Evolutionary conservation across 2,797 vertebrate genomes (phyloP).

Genomic region (Muscicapa striata): DNA sequence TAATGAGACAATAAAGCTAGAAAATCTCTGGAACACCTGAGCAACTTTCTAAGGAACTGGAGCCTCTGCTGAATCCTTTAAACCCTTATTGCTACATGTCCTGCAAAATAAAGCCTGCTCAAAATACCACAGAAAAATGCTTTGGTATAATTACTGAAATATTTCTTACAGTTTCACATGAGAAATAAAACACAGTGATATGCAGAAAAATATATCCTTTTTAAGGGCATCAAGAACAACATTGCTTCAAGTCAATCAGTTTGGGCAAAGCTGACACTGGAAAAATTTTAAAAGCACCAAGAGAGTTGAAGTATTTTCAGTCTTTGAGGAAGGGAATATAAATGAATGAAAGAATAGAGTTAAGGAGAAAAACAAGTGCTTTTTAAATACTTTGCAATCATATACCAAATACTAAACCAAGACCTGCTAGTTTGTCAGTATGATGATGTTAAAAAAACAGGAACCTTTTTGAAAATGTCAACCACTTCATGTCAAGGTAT

Average conservation of each 20-base stretch:
- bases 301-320: not conserved
- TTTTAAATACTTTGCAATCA: not conserved
- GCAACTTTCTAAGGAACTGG: slow-evolving; percentile 23
- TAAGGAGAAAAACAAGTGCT: not conserved
- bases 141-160: not conserved
- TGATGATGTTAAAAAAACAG: not conserved
- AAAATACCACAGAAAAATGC: not conserved
- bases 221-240: not conserved
- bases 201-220: not conserved
- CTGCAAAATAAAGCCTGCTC: not conserved
- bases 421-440: not conserved
- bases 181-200: not conserved
- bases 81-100: not conserved
- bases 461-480: not conserved
- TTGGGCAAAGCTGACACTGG: not conserved
- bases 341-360: not conserved
- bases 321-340: not conserved
- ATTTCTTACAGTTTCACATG: not conserved
- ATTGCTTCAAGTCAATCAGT: not conserved
- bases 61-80: not conserved
- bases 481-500: not conserved
- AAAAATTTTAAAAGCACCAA: not conserved
- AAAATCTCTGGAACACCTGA: not conserved
- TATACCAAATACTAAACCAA: not conserved
- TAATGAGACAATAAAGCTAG: slow-evolving; percentile 48